Percentiles rank a stretch among this genome's conserved stretches.
Evolutionary conservation across 2,888 invertebrate genomes (phyloP).

Genomic region (Troilus luridus): DNA sequence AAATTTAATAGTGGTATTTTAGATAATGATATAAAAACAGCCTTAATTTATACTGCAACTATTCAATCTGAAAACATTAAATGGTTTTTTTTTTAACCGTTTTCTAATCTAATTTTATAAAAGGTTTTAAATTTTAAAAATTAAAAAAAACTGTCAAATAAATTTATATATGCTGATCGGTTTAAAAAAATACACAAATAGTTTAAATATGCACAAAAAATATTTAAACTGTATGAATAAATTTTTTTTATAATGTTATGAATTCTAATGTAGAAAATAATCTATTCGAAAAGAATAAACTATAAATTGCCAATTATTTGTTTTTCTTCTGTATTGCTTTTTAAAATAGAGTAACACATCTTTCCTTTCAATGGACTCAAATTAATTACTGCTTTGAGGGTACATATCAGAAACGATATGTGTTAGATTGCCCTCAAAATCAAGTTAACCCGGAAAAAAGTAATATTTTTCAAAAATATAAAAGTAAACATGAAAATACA

Average conservation of each 20-base stretch:
- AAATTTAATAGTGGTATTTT: background rate
- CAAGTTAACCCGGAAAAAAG: background rate
- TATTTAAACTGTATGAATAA: background rate
- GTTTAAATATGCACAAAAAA: background rate
- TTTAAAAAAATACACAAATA: background rate
- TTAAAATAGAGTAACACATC: constrained; percentile 5
- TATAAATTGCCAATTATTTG: background rate
- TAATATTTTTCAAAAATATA: background rate
- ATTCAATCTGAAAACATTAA: constrained; percentile 41
- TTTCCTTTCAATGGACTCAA: background rate
- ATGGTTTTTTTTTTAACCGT: background rate
- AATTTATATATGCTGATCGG: background rate
- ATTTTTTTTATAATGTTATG: background rate
- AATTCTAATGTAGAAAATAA: background rate
- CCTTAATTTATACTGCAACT: constrained; percentile 30
- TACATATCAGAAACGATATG: background rate
- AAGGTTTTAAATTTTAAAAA: background rate
- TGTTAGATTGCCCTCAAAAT: background rate
- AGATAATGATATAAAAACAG: background rate
- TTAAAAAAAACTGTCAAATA: background rate
- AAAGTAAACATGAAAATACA: background rate
- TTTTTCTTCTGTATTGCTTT: background rate
- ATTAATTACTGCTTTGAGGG: background rate
- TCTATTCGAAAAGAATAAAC: background rate
- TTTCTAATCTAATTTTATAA: background rate